Percentiles rank a stretch among this genome's conserved stretches.
These are phyloP conservation scores for Melanophora roralis DNA, from an alignment of 2,888 invertebrate genomes.

Conservation along the genomic window DNA sequence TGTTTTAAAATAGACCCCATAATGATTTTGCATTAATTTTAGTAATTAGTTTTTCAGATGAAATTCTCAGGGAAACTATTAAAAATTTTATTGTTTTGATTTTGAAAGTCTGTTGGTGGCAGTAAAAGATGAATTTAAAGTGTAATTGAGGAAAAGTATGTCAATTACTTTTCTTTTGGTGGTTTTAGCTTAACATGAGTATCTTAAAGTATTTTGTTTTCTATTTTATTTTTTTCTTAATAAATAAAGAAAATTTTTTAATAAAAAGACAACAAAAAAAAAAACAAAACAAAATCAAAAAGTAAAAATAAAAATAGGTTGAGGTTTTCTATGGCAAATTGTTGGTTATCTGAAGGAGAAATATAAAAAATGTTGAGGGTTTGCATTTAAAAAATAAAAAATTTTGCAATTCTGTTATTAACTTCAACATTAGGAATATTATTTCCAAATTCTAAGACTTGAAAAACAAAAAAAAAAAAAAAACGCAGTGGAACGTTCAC, in stretches of 20 bases:
- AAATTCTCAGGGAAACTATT: constrained; percentile 18
- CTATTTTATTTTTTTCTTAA: constrained; percentile 5
- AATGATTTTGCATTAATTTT: neutral
- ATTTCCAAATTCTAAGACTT: no score
- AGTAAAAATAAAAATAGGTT: constrained; percentile 53
- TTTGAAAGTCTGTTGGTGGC: neutral
- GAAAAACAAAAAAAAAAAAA: no score
- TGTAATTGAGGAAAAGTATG: constrained; percentile 53
- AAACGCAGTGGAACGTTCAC: no score
- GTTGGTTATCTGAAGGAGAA: no score
- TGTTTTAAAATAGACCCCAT: neutral
- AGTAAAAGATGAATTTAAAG: constrained; percentile 9
- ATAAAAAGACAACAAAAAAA: neutral
- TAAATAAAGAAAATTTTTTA: constrained; percentile 26
- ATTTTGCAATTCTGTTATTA: no score
- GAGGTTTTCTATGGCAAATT: constrained; percentile 43
- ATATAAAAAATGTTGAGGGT: no score
- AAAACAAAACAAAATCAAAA: constrained; percentile 10
- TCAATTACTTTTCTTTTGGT: constrained; percentile 53
- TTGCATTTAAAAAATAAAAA: no score
- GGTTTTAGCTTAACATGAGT: constrained; percentile 14
- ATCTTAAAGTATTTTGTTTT: constrained; percentile 5
- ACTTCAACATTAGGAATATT: no score
- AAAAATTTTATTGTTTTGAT: neutral
- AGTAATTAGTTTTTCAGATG: neutral